Conservation (phyloP, 35 echinoderm and acorn worm species). For the Antedon bifida region DNA sequence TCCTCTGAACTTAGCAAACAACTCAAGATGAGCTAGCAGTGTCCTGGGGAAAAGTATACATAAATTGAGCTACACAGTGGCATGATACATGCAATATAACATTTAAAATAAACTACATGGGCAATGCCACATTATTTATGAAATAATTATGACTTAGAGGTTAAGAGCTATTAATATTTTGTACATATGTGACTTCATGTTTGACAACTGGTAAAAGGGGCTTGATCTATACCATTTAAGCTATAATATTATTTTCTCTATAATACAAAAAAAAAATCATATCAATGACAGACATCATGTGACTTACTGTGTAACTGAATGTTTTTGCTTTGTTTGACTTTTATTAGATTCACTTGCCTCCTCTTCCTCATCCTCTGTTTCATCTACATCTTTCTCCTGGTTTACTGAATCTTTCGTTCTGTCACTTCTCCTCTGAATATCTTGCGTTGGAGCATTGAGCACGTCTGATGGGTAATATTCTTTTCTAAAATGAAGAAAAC, state of each 20-base stretch:
- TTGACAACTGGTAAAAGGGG: too few species aligned
- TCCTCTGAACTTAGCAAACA: constrained; percentile 75
- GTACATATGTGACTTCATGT: too few species aligned
- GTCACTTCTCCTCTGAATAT: constrained; percentile 29
- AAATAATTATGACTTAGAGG: too few species aligned
- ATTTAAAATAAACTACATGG: too few species aligned
- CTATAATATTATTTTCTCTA: too few species aligned
- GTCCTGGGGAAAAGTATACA: constrained; percentile 27
- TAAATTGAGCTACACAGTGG: constrained; percentile 7
- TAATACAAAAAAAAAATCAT: too few species aligned
- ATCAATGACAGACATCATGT: too few species aligned
- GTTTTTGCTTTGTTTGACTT: not conserved
- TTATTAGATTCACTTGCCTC: not conserved
- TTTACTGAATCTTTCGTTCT: not conserved
- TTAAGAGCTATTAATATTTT: too few species aligned
- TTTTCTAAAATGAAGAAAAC: constrained; percentile 24
- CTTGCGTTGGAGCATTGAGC: constrained; percentile 59
- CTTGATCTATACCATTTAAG: too few species aligned
- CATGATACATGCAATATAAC: not conserved
- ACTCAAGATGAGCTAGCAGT: constrained; percentile 39
- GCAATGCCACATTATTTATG: too few species aligned
- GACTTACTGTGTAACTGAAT: not conserved
- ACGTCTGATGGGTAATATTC: constrained; percentile 74
- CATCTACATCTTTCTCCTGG: not conserved
- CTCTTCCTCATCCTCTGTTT: constrained; percentile 7